Evolutionary conservation across 1,140 invertebrate genomes (phyloP).

Genomic region (Neodiprion fabricii): DNA sequence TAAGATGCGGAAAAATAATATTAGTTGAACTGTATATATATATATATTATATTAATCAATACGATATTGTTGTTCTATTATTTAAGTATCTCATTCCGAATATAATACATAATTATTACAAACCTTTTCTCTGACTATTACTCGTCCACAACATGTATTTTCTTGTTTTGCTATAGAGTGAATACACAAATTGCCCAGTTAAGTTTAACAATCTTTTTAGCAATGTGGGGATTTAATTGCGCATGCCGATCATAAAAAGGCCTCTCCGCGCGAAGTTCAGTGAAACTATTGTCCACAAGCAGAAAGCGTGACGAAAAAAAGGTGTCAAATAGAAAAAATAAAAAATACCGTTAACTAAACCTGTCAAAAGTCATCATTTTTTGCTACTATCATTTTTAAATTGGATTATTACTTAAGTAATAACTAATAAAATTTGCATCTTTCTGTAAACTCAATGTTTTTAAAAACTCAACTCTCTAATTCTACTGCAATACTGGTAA

Average conservation of each 20-base stretch:
- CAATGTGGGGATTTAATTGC: background rate
- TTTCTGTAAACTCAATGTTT: no score
- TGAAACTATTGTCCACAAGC: background rate
- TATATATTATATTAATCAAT: slow-evolving; percentile 36
- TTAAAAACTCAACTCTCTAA: no score
- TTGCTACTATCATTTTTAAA: no score
- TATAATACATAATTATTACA: slow-evolving; percentile 28
- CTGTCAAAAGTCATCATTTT: no score
- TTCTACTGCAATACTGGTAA: no score
- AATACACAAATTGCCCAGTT: background rate
- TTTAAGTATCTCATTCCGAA: slow-evolving; percentile 51
- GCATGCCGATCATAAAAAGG: background rate
- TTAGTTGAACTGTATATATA: background rate
- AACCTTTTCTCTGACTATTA: background rate
- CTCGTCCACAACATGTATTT: background rate
- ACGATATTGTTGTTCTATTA: slow-evolving; percentile 56
- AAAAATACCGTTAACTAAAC: no score
- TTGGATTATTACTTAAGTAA: no score
- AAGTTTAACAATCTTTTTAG: background rate
- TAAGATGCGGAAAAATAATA: slow-evolving; percentile 23
- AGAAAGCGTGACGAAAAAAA: background rate
- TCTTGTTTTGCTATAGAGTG: background rate
- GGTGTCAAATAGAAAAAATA: background rate
- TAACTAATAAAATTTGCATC: no score
- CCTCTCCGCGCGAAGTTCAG: background rate